A percentile compares a stretch with the other conserved stretches of the same genome.
phyloP scores from a whole-genome alignment of 2,888 invertebrate genomes.

The Cenopis cana region DNA sequence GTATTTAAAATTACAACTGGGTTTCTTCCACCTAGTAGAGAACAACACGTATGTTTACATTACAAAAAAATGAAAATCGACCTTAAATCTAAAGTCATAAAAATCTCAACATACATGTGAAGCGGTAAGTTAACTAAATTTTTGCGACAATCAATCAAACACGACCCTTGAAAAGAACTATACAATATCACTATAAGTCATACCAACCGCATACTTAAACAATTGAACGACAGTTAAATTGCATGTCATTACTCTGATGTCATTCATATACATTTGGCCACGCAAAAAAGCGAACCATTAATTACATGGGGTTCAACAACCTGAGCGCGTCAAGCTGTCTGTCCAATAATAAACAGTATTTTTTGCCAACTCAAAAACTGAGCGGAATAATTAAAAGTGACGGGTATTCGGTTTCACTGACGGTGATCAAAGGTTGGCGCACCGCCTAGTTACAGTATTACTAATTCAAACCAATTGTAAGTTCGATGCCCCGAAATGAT shows the following conservation, averaged over 20 bases:
- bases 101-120: not conserved
- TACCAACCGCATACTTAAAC: constrained; percentile 2
- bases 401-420: constrained; percentile 54
- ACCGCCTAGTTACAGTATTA: constrained; percentile 46
- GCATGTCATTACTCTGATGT: constrained; percentile 46
- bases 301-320: constrained; percentile 55
- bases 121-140: not conserved
- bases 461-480: constrained; percentile 59
- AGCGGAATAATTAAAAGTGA: constrained; percentile 57
- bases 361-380: constrained; percentile 56
- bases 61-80: not conserved
- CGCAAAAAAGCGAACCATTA: constrained; percentile 50
- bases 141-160: not conserved
- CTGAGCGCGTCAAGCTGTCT: constrained; percentile 61
- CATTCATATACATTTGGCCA: constrained; percentile 44
- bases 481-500: constrained; percentile 54
- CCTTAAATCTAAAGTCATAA: not conserved
- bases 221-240: constrained; percentile 34
- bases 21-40: not conserved
- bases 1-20: constrained; percentile 7
- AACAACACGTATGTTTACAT: constrained; percentile 5
- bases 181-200: not conserved
- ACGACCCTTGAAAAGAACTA: not conserved
- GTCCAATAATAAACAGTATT: constrained; percentile 52
- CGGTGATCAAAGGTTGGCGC: constrained; percentile 57